A percentile compares a stretch with the other conserved stretches of the same genome.
phyloP scores from a whole-genome alignment of 1,140 invertebrate species.

The Cotesia typhae region DNA sequence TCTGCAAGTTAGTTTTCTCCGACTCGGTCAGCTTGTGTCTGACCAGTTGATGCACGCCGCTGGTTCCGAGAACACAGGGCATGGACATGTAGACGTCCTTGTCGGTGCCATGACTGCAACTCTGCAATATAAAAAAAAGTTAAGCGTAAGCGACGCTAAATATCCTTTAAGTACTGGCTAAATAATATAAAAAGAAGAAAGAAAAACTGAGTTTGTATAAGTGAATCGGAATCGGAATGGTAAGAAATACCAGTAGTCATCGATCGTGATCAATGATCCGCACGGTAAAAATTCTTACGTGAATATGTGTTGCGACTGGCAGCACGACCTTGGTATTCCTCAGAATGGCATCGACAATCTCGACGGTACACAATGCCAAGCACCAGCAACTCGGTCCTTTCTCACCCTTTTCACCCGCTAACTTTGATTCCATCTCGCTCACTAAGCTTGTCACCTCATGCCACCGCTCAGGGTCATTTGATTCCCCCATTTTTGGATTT shows the following conservation, averaged over 20 bases:
- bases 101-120: conserved; percentile 66
- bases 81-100: conserved; percentile 72
- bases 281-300: conserved; percentile 55
- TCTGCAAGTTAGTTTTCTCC: conserved; percentile 66
- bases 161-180: background rate
- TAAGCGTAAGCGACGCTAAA: background rate
- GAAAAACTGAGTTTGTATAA: background rate
- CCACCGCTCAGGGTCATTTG: conserved; percentile 69
- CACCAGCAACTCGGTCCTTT: conserved; percentile 64
- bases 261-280: conserved; percentile 25
- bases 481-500: conserved; percentile 65
- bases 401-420: conserved; percentile 67
- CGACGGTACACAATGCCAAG: conserved; percentile 67
- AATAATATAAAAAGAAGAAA: conserved; percentile 23
- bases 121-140: conserved; percentile 42
- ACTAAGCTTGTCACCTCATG: conserved; percentile 67
- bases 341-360: conserved; percentile 67
- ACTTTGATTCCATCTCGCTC: conserved; percentile 67
- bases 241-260: conserved; percentile 27
- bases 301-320: conserved; percentile 68
- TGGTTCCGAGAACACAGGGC: conserved; percentile 69
- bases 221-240: background rate
- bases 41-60: conserved; percentile 68
- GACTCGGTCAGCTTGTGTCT: conserved; percentile 67
- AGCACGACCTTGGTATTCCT: conserved; percentile 68